A percentile compares a stretch with the other conserved stretches of the same genome.
These are phyloP conservation scores for Drosophila rufa DNA, from an alignment of 1,140 invertebrate species.

Conservation along the genomic window DNA sequence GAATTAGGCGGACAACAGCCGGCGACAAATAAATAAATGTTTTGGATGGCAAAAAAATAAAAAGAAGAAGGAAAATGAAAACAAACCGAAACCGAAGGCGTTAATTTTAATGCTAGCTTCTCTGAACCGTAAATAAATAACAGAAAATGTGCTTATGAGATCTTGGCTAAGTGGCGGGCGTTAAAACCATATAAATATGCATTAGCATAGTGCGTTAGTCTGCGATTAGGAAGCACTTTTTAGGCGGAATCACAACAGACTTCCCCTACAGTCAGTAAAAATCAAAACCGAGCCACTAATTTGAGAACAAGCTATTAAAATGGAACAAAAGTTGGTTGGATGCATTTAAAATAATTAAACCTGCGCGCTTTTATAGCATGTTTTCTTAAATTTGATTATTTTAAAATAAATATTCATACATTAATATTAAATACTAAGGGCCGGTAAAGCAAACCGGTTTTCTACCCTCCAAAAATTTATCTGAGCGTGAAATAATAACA, in stretches of 20 bases:
- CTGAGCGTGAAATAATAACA: too few relatives aligned
- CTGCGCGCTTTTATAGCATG: background rate
- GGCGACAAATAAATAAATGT: slow-evolving; percentile 44
- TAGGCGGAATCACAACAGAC: slow-evolving; percentile 18
- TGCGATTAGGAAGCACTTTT: slow-evolving; percentile 35
- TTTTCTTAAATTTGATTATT: background rate
- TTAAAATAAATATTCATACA: background rate
- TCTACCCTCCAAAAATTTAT: too few relatives aligned
- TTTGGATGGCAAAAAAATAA: slow-evolving; percentile 2
- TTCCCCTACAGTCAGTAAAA: slow-evolving; percentile 11
- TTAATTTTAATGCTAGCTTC: slow-evolving; percentile 60
- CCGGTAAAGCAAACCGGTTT: too few relatives aligned
- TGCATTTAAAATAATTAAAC: background rate
- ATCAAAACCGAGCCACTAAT: slow-evolving; percentile 1
- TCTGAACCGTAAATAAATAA: slow-evolving; percentile 68
- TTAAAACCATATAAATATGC: slow-evolving; percentile 52
- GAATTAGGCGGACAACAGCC: slow-evolving; percentile 51
- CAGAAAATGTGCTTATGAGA: slow-evolving; percentile 33
- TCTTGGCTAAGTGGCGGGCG: slow-evolving; percentile 51
- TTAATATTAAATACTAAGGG: too few relatives aligned
- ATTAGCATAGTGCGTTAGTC: slow-evolving; percentile 44
- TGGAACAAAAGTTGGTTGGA: background rate
- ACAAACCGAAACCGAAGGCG: slow-evolving; percentile 35
- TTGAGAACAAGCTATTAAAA: slow-evolving; percentile 5
- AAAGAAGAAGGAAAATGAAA: slow-evolving; percentile 13